phyloP scores from a whole-genome alignment of 1,140 invertebrate genomes.

The Glossosoma conforme region DNA sequence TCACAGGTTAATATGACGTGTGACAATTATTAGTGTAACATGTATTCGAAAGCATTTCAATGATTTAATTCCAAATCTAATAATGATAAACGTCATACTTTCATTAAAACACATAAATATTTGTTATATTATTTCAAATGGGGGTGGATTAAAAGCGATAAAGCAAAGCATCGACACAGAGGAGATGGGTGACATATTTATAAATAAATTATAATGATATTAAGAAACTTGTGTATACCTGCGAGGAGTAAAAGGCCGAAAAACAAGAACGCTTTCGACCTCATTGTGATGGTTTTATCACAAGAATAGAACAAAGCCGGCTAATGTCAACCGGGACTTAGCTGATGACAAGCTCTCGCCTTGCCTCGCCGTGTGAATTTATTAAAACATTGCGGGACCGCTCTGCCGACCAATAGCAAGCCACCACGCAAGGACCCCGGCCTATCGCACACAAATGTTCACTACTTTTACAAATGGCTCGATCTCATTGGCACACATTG shows the following conservation, averaged over 20 bases:
- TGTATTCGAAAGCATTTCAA: too few species aligned
- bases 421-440: slow-evolving; percentile 37
- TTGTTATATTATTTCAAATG: slow-evolving; percentile 1
- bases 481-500: slow-evolving; percentile 18
- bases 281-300: slow-evolving; percentile 44
- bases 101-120: slow-evolving; percentile 3
- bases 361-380: not conserved
- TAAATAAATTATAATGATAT: slow-evolving; percentile 34
- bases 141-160: slow-evolving; percentile 4
- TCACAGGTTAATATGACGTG: too few species aligned
- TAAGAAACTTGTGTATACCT: slow-evolving; percentile 33
- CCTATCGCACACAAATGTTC: slow-evolving; percentile 34
- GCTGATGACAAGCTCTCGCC: not conserved
- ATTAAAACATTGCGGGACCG: not conserved
- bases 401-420: slow-evolving; percentile 33
- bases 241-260: slow-evolving; percentile 48
- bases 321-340: not conserved
- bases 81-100: too few species aligned
- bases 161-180: slow-evolving; percentile 17
- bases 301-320: not conserved
- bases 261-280: slow-evolving; percentile 47
- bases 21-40: too few species aligned
- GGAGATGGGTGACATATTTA: slow-evolving; percentile 19
- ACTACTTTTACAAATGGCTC: slow-evolving; percentile 18
- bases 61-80: too few species aligned